Evolutionary conservation across 2,113 vertebrate genomes (phyloP).

Genomic region (Platycercus adscitus): DNA sequence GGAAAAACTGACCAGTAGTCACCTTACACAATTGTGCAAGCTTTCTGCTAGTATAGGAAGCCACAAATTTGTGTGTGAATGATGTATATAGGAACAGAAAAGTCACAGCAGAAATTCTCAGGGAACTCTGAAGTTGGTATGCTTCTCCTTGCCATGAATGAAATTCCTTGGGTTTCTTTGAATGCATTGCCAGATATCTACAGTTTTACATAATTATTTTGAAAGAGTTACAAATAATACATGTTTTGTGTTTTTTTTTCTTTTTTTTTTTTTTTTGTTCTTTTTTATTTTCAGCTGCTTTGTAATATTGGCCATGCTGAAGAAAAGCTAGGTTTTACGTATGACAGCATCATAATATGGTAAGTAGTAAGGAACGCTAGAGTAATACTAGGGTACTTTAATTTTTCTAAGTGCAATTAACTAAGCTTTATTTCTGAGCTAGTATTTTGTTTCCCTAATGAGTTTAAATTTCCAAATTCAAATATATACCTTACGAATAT

Average conservation of each 20-base stretch:
- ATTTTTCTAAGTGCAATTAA: background rate
- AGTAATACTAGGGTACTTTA: background rate
- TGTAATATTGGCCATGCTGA: conserved; percentile 88
- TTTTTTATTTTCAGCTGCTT: conserved; percentile 85
- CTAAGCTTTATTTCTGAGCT: background rate
- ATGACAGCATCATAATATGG: conserved; percentile 98
- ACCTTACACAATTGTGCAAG: background rate
- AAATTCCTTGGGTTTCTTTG: background rate
- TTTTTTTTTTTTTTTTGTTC: background rate
- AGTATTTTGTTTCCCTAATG: background rate
- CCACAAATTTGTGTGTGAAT: background rate
- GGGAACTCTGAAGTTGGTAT: background rate
- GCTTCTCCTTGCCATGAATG: background rate
- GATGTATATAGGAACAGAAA: background rate
- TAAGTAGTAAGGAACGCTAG: conserved; percentile 71
- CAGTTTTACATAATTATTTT: background rate
- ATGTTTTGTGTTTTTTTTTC: conserved; percentile 1
- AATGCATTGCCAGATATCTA: background rate
- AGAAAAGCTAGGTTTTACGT: conserved; percentile 94
- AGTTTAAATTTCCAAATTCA: background rate
- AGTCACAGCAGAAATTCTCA: background rate
- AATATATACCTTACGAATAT: background rate
- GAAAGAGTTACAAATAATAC: background rate
- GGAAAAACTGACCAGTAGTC: background rate
- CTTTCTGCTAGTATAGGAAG: background rate